Evolutionary conservation across 2,113 vertebrate species (phyloP).

Genomic region (Girardinichthys multiradiatus): DNA sequence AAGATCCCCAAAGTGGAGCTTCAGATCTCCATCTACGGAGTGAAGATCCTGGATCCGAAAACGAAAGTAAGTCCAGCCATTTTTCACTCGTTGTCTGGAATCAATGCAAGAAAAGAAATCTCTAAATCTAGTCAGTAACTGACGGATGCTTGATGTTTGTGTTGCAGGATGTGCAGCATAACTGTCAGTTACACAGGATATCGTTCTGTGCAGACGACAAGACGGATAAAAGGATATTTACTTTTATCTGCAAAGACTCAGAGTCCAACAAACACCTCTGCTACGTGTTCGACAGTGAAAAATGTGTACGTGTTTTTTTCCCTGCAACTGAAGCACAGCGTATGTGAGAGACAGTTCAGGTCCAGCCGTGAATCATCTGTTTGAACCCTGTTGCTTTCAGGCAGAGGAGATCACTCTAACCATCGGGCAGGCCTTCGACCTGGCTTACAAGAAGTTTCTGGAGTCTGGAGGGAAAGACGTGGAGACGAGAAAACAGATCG

Average conservation of each 20-base stretch:
- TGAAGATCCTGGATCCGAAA: slow-evolving; percentile 96
- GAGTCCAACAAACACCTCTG: slow-evolving; percentile 98
- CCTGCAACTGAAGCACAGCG: neutral
- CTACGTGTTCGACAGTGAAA: slow-evolving; percentile 99
- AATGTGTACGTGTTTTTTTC: slow-evolving; percentile 89
- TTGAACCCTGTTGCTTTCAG: slow-evolving; percentile 57
- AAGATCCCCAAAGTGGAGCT: slow-evolving; percentile 96
- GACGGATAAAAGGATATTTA: slow-evolving; percentile 99
- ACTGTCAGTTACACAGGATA: slow-evolving; percentile 97
- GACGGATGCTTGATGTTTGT: slow-evolving; percentile 30
- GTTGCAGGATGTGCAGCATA: slow-evolving; percentile 93
- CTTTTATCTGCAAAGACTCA: slow-evolving; percentile 99
- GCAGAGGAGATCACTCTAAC: slow-evolving; percentile 98
- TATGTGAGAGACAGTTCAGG: neutral
- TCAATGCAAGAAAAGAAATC: neutral
- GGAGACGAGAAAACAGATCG: slow-evolving; percentile 97
- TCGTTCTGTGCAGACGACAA: slow-evolving; percentile 99
- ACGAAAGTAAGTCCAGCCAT: slow-evolving; percentile 86
- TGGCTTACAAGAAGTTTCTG: slow-evolving; percentile 99
- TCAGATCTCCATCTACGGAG: slow-evolving; percentile 98
- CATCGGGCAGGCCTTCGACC: slow-evolving; percentile 97
- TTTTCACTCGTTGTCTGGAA: neutral
- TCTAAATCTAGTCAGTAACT: neutral
- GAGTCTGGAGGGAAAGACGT: slow-evolving; percentile 99
- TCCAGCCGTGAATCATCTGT: neutral